Evolutionary conservation across 2,888 invertebrate species (phyloP).

Genomic region (Platycnemis pennipes): DNA sequence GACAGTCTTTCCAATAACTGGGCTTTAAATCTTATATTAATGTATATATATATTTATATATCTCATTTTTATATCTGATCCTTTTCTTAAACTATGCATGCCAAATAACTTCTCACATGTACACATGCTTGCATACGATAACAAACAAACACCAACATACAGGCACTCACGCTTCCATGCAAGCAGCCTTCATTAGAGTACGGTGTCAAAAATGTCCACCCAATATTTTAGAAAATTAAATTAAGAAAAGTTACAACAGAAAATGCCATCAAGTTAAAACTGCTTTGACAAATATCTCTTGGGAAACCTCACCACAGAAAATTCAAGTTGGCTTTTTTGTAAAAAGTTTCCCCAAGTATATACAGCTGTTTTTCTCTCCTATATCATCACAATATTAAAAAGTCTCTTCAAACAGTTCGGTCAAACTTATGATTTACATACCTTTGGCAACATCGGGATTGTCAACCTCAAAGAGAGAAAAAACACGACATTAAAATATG

Average conservation of each 20-base stretch:
- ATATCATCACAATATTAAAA: slow-evolving; percentile 64
- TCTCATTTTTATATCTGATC: slow-evolving; percentile 65
- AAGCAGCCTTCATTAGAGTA: slow-evolving; percentile 70
- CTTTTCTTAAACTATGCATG: slow-evolving; percentile 69
- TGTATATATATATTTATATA: slow-evolving; percentile 65
- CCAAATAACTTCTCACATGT: slow-evolving; percentile 69
- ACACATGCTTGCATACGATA: slow-evolving; percentile 69
- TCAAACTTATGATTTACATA: slow-evolving; percentile 70
- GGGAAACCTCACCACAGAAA: slow-evolving; percentile 72
- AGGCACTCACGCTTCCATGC: slow-evolving; percentile 70
- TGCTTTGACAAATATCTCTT: slow-evolving; percentile 72
- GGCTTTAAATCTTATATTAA: slow-evolving; percentile 68
- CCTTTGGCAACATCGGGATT: slow-evolving; percentile 74
- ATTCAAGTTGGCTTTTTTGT: slow-evolving; percentile 71
- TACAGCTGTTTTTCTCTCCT: slow-evolving; percentile 71
- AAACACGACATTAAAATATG: slow-evolving; percentile 69
- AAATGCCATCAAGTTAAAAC: slow-evolving; percentile 70
- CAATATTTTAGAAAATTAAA: slow-evolving; percentile 66
- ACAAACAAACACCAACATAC: slow-evolving; percentile 69
- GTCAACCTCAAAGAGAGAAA: slow-evolving; percentile 73
- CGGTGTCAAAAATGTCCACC: slow-evolving; percentile 70
- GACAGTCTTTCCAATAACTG: slow-evolving; percentile 68
- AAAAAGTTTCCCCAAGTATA: slow-evolving; percentile 72
- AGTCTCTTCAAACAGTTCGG: slow-evolving; percentile 68
- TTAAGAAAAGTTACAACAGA: slow-evolving; percentile 63